Base-by-base conservation (phyloP, 2,113 vertebrate species). In the Rhadina sibilatrix region DNA sequence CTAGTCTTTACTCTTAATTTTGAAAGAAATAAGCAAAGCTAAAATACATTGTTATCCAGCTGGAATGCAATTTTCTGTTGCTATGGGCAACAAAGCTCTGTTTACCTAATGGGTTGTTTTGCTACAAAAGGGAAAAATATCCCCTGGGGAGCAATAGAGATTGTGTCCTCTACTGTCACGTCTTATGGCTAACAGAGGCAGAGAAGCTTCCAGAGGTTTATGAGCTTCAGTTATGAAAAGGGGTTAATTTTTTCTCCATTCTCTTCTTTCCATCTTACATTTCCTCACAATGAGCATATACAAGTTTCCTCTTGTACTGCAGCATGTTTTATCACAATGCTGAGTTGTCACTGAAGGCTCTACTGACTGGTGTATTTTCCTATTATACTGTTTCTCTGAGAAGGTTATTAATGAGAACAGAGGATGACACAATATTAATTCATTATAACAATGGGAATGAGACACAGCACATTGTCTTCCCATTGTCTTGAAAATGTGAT, bases 71-170 rank as follows among this genome's bases (percentile, higher is more conserved):
- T 92, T 91, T 95, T 93, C 85, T 89, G 93, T 97, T 96, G 95
- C 96, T 90, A 97, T 0, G 20, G 83, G 91, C 78, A 93, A 96
- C 95, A 74, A 95, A 95, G 31, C 70, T 87, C 79, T 87, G 74
- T 94, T 95, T 95, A 92, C 78, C 74, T 95, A 96, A 89, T 70
- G 63, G 77, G 19, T 75, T 97, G 83, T 91, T 96, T 96, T 96
- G 64, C 86, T 94, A 78, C 90, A 96, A 92, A 96, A 80, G 56
- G 72, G 52, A 87, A 96, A 94, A 94, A 82, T 68, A 92, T 89
- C 64, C 64, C 76, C 83, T 89, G 88, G 57, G 76, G 65, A 95
- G 83, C 53, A 76, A 33, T 72, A 57, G 11, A 92, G n/a, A 71
- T 46, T 89, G 40, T 92, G 57, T 37, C 53, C 31, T 47, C 28